A percentile compares a stretch with the other conserved stretches of the same genome.
Conservation (phyloP, 1,140 invertebrate genomes). For the Aphelenchoides besseyi region DNA sequence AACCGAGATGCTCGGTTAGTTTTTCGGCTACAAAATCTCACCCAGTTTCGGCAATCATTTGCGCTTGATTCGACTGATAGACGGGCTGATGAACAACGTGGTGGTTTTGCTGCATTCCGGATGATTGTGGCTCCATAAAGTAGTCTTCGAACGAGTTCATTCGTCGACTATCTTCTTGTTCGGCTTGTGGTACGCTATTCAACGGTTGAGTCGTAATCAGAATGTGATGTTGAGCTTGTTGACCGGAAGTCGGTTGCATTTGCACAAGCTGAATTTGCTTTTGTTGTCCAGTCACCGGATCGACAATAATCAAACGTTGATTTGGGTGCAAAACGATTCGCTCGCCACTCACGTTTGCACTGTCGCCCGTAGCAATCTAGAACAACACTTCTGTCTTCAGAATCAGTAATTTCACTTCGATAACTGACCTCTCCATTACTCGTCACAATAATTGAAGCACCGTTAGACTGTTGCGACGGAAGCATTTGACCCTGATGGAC, state of each 20-base stretch:
- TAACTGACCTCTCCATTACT: conserved; percentile 15
- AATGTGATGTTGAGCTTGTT: conserved; percentile 30
- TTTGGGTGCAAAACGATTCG: conserved; percentile 13
- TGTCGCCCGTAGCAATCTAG: conserved; percentile 7
- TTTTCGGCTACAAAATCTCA: conserved; percentile 18
- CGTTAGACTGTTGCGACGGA: neutral
- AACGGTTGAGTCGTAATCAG: conserved; percentile 38
- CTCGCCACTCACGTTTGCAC: neutral
- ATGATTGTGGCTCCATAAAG: conserved; percentile 37
- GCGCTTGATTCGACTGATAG: neutral
- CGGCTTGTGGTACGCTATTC: conserved; percentile 13
- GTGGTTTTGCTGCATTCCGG: conserved; percentile 25
- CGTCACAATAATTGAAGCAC: conserved; percentile 1
- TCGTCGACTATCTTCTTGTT: conserved; percentile 27
- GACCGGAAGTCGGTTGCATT: neutral
- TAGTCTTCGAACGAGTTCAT: conserved; percentile 39
- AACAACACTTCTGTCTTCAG: neutral
- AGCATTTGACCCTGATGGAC: neutral
- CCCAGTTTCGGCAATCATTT: neutral
- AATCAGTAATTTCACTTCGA: neutral
- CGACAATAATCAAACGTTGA: neutral
- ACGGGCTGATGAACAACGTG: neutral
- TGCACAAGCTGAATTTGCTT: conserved; percentile 6
- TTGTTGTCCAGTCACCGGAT: conserved; percentile 7
- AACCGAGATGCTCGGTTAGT: conserved; percentile 16